Conservation (phyloP, 2,113 vertebrate species). For the Porphyrio hochstetteri region DNA sequence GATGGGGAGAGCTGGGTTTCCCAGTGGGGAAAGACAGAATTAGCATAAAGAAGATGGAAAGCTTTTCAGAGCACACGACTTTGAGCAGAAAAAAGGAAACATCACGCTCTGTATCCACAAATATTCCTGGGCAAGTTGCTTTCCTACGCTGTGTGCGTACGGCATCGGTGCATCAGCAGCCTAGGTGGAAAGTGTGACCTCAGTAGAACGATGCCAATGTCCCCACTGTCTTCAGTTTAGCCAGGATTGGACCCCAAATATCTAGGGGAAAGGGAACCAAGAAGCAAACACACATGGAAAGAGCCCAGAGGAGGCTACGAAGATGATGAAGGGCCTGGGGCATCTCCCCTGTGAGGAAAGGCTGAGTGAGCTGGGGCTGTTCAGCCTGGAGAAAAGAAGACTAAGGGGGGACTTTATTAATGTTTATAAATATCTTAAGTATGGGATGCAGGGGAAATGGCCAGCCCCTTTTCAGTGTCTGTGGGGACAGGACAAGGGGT, state of each 20-base stretch:
- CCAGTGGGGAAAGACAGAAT: background rate
- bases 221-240: background rate
- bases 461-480: no score
- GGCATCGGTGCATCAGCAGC: background rate
- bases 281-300: background rate
- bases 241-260: background rate
- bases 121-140: background rate
- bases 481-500: no score
- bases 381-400: no score
- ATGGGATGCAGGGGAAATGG: no score
- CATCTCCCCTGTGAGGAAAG: no score
- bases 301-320: no score
- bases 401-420: no score
- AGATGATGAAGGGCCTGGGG: no score
- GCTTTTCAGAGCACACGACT: background rate
- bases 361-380: no score
- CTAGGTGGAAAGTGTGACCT: background rate
- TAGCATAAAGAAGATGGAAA: background rate
- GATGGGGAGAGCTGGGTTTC: background rate
- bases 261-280: background rate
- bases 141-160: fast-evolving
- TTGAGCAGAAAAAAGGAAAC: background rate
- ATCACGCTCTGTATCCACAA: background rate
- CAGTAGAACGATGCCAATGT: background rate
- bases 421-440: no score